Evolutionary conservation across 2,113 vertebrate genomes (phyloP).

Genomic region (Panthera uncia): DNA sequence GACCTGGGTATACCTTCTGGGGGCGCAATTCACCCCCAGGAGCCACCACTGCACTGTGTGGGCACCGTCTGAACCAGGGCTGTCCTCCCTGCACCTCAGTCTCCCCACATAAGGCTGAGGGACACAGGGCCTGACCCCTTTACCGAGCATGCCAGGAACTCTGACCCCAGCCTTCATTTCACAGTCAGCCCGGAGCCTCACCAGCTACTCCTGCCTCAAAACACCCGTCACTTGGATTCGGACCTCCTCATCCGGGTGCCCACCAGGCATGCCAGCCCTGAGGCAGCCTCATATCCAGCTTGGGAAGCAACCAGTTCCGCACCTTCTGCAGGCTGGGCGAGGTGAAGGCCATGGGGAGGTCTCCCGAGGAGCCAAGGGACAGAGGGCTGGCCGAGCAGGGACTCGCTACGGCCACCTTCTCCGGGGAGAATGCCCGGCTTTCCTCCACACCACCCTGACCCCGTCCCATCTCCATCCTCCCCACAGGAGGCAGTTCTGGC

Average conservation of each 20-base stretch:
- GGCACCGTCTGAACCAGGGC: neutral
- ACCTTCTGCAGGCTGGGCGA: fast-evolving
- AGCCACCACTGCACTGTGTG: neutral
- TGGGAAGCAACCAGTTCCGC: neutral
- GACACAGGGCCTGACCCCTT: neutral
- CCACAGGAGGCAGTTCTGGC: neutral
- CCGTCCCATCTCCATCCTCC: neutral
- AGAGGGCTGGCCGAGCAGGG: fast-evolving
- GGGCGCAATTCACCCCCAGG: no score
- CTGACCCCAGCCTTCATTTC: neutral
- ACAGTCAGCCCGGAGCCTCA: neutral
- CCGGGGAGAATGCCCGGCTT: neutral
- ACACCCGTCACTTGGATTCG: neutral
- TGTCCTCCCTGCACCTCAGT: neutral
- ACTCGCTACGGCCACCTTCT: neutral
- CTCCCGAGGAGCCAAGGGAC: neutral
- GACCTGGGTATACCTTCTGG: neutral
- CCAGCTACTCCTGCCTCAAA: neutral
- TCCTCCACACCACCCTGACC: neutral
- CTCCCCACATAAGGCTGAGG: neutral
- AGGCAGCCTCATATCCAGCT: neutral
- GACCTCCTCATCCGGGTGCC: neutral
- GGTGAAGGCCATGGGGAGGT: neutral
- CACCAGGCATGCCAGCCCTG: fast-evolving
- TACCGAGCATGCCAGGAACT: neutral